Evolutionary conservation across 2,113 vertebrate species (phyloP).

Genomic region (Plecotus auritus): DNA sequence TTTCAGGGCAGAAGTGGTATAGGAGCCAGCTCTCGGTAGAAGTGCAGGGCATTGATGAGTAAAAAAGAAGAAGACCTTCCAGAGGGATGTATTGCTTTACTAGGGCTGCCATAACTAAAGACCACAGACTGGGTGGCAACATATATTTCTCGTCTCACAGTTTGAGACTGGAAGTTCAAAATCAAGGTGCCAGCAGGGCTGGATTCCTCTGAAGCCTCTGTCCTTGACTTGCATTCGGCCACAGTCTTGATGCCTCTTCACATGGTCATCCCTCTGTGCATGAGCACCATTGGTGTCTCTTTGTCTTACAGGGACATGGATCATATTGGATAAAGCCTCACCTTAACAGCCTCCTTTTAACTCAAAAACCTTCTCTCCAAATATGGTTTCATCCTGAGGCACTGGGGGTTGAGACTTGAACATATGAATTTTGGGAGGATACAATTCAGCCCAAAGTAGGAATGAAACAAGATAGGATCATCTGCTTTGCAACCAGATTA

Average conservation of each 20-base stretch:
- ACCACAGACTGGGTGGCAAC: background rate
- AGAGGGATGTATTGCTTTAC: background rate
- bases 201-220: background rate
- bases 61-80: background rate
- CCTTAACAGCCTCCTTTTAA: background rate
- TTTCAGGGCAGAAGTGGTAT: background rate
- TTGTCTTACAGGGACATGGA: background rate
- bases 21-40: background rate
- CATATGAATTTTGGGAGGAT: background rate
- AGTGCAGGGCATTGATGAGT: background rate
- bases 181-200: background rate
- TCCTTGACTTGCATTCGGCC: background rate
- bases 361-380: background rate
- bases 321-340: background rate
- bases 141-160: background rate
- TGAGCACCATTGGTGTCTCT: fast-evolving
- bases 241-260: background rate
- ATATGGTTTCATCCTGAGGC: background rate
- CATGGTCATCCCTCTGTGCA: background rate
- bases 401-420: background rate
- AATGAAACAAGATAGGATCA: background rate
- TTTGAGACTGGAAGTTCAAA: background rate
- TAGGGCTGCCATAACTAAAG: background rate
- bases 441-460: background rate
- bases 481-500: background rate